These are phyloP conservation scores for Turritopsis dohrnii DNA, from an alignment of 30 jellyfish, hydroid and myxozoan species.

Conservation along the genomic window DNA sequence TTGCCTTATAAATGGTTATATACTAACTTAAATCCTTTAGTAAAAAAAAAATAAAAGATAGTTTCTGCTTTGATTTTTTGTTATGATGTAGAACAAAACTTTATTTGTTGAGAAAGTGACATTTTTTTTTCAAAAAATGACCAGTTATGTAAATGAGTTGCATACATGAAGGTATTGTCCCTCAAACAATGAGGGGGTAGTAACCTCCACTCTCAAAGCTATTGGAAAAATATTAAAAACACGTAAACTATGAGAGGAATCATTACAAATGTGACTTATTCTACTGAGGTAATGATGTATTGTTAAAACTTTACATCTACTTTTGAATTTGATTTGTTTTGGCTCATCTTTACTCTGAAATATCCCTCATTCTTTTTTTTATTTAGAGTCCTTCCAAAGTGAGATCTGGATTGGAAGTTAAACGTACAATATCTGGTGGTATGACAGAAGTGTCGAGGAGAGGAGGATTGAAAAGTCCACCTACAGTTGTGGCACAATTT, in stretches of 20 bases:
- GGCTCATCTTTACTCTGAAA: neutral
- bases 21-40: neutral
- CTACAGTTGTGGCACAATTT: slow-evolving; percentile 91
- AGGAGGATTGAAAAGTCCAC: slow-evolving; percentile 55
- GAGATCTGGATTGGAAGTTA: slow-evolving; percentile 72
- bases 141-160: too few species aligned
- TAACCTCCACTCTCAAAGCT: neutral
- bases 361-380: slow-evolving; percentile 11
- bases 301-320: neutral
- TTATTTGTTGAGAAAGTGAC: neutral
- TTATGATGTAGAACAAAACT: neutral
- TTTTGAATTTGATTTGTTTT: neutral
- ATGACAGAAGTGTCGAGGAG: slow-evolving; percentile 50
- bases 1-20: too few species aligned
- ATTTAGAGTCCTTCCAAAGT: slow-evolving; percentile 58
- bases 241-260: slow-evolving; percentile 36
- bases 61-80: neutral
- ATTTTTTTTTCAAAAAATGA: neutral
- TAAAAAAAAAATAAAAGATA: too few species aligned
- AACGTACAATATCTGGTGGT: slow-evolving; percentile 67
- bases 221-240: neutral
- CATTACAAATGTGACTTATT: slow-evolving; percentile 14
- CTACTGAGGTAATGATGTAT: slow-evolving; percentile 1
- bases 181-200: neutral
- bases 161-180: neutral